Evolutionary conservation across 2,888 invertebrate genomes (phyloP).

Genomic region (Ochlodes sylvanus): DNA sequence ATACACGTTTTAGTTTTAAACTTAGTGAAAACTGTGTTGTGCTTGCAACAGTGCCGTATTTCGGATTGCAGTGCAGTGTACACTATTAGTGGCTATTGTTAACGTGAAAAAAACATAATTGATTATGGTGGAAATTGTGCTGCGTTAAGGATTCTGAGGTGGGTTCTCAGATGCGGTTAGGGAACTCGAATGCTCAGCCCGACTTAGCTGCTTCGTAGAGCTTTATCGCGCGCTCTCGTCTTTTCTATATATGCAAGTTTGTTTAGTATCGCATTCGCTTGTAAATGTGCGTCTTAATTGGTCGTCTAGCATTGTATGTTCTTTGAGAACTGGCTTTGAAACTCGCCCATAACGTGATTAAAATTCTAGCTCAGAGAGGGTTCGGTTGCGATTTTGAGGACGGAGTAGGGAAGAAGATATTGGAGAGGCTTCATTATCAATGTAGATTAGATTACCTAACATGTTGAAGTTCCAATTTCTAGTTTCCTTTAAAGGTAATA

Average conservation of each 20-base stretch:
- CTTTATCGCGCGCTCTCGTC: constrained; percentile 32
- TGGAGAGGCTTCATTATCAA: neutral
- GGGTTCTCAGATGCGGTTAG: constrained; percentile 50
- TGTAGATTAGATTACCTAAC: neutral
- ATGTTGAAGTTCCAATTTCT: neutral
- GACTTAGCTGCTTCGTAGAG: constrained; percentile 21
- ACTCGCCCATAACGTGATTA: constrained; percentile 10
- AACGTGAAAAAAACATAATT: constrained; percentile 56
- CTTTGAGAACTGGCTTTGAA: neutral
- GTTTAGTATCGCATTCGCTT: constrained; percentile 31
- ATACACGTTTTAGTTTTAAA: constrained; percentile 55
- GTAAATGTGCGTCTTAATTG: constrained; percentile 37
- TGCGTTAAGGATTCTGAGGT: constrained; percentile 78
- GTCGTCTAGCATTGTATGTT: constrained; percentile 15
- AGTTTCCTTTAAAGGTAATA: neutral
- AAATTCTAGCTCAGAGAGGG: neutral
- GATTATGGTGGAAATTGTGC: constrained; percentile 69
- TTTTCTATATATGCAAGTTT: constrained; percentile 36
- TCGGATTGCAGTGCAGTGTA: constrained; percentile 80
- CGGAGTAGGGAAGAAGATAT: neutral
- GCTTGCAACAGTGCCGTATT: constrained; percentile 45
- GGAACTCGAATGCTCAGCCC: constrained; percentile 29
- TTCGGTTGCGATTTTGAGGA: too few relatives aligned
- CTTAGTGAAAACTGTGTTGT: constrained; percentile 47
- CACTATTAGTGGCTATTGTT: constrained; percentile 42